Evolutionary conservation across 2,888 invertebrate species (phyloP), one percentile per base, ranked within the genome.

Genomic region (Dryadula phaetusa): DNA sequence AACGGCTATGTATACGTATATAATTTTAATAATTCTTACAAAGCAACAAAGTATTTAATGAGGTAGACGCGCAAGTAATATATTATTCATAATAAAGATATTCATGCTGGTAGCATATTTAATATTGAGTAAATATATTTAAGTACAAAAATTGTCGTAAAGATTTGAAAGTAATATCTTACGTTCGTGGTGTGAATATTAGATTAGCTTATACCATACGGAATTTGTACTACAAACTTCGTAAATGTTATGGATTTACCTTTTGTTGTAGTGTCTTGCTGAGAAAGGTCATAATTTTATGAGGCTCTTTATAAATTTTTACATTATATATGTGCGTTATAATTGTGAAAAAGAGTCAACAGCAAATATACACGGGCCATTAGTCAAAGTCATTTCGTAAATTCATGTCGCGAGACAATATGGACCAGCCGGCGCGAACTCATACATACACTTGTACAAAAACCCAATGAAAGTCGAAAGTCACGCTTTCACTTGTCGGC

Each of bases 401-500:
- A 88, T 83, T 85, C 84, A 86, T 85, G 88, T 86, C 86, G 83
- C 87, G 84, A 87, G 88, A 91, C 91, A 90, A 90, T 91, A 91
- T 90, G 88, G 87, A 72, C 80, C 82, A 82, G 81, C 79, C 83
- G 80, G 77, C 78, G 79, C 78, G 79, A 80, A 80, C 77, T 85
- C 86, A 88, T 87, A 86, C 89, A 90, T 82, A 88, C 82, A 82
- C 83, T 85, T 83, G 81, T 78, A 91, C 90, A 92, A 92, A 92
- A 92, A 91, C 86, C 85, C 86, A 90, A 92, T 86, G 92, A 91
- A 91, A 91, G 91, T 91, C 85, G 92, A 92, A 91, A 92, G 92
- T 89, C 80, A 86, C 86, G 88, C 92, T 92, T 92, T 92, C 92
- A 92, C 92, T 92, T 82, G 89, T 83, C 83, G 82, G 79, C 85